These are phyloP conservation scores for Xiphydria camelus DNA, from an alignment of 2,888 invertebrate genomes.

Conservation along the genomic window DNA sequence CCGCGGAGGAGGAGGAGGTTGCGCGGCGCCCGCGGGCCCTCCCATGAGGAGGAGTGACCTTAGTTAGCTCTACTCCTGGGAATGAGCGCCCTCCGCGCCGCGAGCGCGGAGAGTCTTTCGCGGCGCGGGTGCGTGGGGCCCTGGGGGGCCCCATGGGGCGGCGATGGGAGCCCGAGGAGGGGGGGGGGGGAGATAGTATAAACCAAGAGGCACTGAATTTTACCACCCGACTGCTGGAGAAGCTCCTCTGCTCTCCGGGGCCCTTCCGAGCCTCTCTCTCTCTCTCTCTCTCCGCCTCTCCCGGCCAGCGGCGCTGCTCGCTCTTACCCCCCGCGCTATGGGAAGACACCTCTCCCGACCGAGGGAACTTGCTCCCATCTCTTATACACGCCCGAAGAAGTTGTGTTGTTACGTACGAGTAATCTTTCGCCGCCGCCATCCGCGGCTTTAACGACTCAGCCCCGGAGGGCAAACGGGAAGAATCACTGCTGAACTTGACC, in stretches of 20 bases:
- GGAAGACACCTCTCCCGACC: not conserved
- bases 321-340: not conserved
- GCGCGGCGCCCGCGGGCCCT: constrained; percentile 56
- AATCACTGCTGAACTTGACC: constrained; percentile 6
- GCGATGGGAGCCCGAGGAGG: no score
- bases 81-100: constrained; percentile 37
- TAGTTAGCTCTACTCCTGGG: constrained; percentile 50
- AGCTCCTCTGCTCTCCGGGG: constrained; percentile 1
- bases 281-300: constrained; percentile 7
- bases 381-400: constrained; percentile 1
- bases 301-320: not conserved
- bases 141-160: not conserved
- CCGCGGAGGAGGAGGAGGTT: constrained; percentile 39
- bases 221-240: constrained; percentile 2
- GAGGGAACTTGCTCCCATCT: not conserved
- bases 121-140: not conserved
- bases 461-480: not conserved
- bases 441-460: constrained; percentile 1
- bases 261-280: constrained; percentile 11
- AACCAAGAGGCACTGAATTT: not conserved
- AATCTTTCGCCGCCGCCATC: constrained; percentile 8
- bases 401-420: constrained; percentile 5
- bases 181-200: no score
- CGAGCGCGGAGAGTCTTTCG: constrained; percentile 1
- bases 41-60: constrained; percentile 56